Conservation (phyloP, 2,113 vertebrate species). For the Colossoma macropomum region DNA sequence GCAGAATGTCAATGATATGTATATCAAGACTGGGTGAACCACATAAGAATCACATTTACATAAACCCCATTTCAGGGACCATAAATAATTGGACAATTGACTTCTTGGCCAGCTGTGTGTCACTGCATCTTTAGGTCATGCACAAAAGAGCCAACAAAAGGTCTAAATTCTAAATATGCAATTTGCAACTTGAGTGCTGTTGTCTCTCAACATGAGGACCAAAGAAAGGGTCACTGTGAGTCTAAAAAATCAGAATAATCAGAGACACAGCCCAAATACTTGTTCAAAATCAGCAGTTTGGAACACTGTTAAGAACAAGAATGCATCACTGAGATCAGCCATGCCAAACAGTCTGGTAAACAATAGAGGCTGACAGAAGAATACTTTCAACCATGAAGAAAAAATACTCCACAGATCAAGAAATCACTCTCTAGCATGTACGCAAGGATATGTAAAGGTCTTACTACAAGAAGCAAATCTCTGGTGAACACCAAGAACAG, state of each 20-base stretch:
- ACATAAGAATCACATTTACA: background rate
- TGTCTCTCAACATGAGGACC: background rate
- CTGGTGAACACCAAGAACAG: background rate
- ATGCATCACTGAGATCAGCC: background rate
- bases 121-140: background rate
- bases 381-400: background rate
- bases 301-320: background rate
- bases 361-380: background rate
- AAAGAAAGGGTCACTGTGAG: background rate
- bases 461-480: background rate
- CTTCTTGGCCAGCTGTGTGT: background rate
- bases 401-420: background rate
- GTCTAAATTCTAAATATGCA: background rate
- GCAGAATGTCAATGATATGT: background rate
- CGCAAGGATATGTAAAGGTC: background rate
- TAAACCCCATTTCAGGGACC: background rate
- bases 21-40: background rate
- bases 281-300: slow-evolving; percentile 1
- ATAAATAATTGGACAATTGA: background rate
- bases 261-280: background rate
- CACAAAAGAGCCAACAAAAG: slow-evolving; percentile 1
- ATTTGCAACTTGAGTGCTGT: slow-evolving; percentile 5
- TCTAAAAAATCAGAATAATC: background rate
- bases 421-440: background rate
- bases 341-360: background rate